Conservation (phyloP, 2,797 vertebrate species). For the Peromyscus eremicus region DNA sequence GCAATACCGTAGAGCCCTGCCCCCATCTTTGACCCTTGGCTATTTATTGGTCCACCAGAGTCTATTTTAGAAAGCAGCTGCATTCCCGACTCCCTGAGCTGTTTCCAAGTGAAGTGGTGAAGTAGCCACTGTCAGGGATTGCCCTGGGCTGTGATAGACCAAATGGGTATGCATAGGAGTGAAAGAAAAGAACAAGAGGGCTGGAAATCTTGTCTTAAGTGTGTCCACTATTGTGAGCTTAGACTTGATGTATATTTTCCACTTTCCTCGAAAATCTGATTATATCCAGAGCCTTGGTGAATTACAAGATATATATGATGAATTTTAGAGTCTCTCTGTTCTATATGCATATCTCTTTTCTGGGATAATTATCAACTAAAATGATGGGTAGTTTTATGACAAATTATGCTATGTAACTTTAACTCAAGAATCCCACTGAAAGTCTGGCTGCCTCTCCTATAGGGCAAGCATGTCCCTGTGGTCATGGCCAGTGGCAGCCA, state of each 20-base stretch:
- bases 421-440: not conserved
- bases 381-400: not conserved
- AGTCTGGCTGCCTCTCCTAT: not conserved
- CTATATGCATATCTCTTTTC: not conserved
- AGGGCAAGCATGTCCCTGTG: not conserved
- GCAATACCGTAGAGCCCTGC: not conserved
- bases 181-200: not conserved
- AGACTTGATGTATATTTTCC: constrained; percentile 14
- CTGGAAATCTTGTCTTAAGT: not conserved
- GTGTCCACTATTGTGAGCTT: not conserved
- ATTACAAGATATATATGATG: constrained; percentile 36
- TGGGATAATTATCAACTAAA: not conserved
- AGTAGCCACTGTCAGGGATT: not conserved
- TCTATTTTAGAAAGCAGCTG: not conserved
- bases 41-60: not conserved
- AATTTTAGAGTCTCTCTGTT: not conserved
- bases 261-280: constrained; percentile 39
- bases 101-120: not conserved
- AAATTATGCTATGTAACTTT: not conserved
- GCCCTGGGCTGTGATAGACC: not conserved
- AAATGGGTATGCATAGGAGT: not conserved
- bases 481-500: not conserved
- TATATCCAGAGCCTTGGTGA: not conserved
- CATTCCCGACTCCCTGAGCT: not conserved
- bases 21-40: not conserved